Evolutionary conservation across 2,113 vertebrate species (phyloP), one percentile per base, ranked within the genome.

Genomic region (Clupea harengus): DNA sequence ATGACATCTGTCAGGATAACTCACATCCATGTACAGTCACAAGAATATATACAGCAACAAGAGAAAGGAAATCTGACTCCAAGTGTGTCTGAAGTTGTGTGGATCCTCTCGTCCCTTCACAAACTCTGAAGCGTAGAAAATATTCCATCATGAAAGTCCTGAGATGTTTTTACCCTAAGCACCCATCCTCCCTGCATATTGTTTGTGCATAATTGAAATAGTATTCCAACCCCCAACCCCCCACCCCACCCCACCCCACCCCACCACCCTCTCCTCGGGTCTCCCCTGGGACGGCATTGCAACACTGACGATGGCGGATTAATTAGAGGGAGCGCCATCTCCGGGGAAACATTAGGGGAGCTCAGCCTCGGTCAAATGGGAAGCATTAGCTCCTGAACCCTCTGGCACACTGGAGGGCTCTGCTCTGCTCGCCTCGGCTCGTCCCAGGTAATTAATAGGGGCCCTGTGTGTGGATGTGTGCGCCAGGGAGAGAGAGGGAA

Each of bases 251-350:
- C 93, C 93, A 84, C 67, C 47, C 50, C 45, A 10, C 25, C n/a
- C 64, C 45, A 32, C 85, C 85, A 67, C 81, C 82, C 83, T 87
- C 85, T 85, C 90, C 91, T 92, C 93, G 91, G 92, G 92, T 92
- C 89, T 96, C 97, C 94, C 95, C 84, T 4, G 57, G 94, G 96
- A 90, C 93, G 6, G 87, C 89, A 95, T 95, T 94, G 95, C 96
- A 96, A 96, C 95, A 95, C 96, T 95, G 96, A 96, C 97, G 97
- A 95, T 95, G 93, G 95, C 97, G 96, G 97, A 97, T 98, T 99
- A 97, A 98, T 98, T 98, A 98, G 96, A 95, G 94, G 90, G n/a
- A 87, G 72, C 28, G 28, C 90, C 83, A 88, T 97, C 97, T 96
- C 96, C 67, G 93, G 93, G 96, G 96, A 96, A 94, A 92, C 94